Conservation (phyloP, 2,888 invertebrate species). For the Autographa gamma region DNA sequence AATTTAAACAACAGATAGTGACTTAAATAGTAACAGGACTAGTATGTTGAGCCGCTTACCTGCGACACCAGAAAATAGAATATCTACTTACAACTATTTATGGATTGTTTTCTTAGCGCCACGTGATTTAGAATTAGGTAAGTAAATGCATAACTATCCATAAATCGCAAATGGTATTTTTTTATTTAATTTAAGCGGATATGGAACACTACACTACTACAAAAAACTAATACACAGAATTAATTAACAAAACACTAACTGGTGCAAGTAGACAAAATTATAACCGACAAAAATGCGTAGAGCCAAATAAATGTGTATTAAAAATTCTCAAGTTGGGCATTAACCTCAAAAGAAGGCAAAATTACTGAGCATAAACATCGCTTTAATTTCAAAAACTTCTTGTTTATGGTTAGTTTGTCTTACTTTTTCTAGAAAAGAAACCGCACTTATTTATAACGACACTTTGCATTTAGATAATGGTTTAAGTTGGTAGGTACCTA, state of each 20-base stretch:
- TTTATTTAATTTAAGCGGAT: too few species aligned
- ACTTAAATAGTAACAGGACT: not conserved
- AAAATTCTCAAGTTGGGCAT: slow-evolving; percentile 58
- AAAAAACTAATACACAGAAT: not conserved
- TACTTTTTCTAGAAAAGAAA: slow-evolving; percentile 60
- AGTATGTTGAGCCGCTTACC: too few species aligned
- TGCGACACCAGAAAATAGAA: too few species aligned
- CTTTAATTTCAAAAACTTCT: slow-evolving; percentile 57
- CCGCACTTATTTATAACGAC: slow-evolving; percentile 57
- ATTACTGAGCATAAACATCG: slow-evolving; percentile 60
- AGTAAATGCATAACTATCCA: too few species aligned
- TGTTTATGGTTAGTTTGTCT: slow-evolving; percentile 54
- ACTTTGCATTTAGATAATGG: slow-evolving; percentile 42
- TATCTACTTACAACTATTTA: too few species aligned
- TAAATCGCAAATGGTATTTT: too few species aligned
- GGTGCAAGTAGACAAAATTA: not conserved
- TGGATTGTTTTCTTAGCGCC: too few species aligned
- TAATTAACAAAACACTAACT: slow-evolving; percentile 36
- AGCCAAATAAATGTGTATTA: slow-evolving; percentile 57
- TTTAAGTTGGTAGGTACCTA: not conserved
- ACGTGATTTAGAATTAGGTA: too few species aligned
- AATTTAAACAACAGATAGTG: slow-evolving; percentile 1
- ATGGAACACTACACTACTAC: too few species aligned
- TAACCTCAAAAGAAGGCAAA: slow-evolving; percentile 66
- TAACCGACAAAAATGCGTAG: slow-evolving; percentile 48